Evolutionary conservation across 2,888 invertebrate species (phyloP).

Genomic region (Dexiosoma caninum): DNA sequence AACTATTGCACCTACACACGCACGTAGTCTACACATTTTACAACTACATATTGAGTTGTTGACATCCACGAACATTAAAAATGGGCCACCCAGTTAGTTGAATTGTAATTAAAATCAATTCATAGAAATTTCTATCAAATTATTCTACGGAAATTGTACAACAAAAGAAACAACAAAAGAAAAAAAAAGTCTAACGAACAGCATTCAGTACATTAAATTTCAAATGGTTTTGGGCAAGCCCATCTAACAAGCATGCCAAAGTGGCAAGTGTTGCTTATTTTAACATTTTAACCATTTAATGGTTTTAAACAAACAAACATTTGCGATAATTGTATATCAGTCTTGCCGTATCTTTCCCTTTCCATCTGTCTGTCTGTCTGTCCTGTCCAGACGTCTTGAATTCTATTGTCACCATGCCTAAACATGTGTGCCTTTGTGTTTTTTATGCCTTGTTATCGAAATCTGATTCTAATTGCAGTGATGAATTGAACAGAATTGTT

Average conservation of each 20-base stretch:
- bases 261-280: conserved; percentile 61
- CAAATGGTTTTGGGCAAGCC: conserved; percentile 52
- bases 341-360: conserved; percentile 5
- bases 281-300: conserved; percentile 37
- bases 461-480: conserved; percentile 60
- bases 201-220: conserved; percentile 36
- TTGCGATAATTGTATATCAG: conserved; percentile 56
- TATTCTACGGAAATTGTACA: conserved; percentile 26
- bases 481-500: conserved; percentile 49
- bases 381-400: background rate
- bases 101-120: conserved; percentile 51
- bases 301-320: conserved; percentile 53
- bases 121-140: conserved; percentile 39
- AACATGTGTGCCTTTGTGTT: background rate
- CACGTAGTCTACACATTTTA: background rate
- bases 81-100: conserved; percentile 58
- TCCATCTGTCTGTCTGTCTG: background rate
- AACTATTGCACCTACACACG: background rate
- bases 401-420: background rate
- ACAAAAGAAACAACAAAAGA: background rate
- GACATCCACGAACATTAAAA: conserved; percentile 32
- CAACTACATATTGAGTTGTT: conserved; percentile 6
- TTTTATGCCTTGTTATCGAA: conserved; percentile 47
- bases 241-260: conserved; percentile 59
- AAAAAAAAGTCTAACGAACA: background rate